Percentiles rank a stretch among this genome's conserved stretches.
Conservation (phyloP, 2,797 vertebrate genomes). For the Sebastes oblongus region DNA sequence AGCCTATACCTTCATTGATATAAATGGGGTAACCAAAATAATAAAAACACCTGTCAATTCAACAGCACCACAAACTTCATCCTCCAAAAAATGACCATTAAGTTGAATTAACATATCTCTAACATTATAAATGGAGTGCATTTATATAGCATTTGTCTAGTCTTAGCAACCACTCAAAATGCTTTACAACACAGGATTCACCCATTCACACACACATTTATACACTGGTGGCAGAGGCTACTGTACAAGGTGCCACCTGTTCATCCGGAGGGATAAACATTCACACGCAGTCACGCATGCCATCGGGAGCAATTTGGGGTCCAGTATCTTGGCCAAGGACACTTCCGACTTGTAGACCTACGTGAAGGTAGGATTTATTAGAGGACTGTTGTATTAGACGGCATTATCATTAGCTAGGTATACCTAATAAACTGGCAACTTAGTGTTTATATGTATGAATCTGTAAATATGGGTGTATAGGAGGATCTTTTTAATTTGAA, state of each 20-base stretch:
- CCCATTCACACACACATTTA: not conserved
- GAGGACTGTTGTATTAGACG: no score
- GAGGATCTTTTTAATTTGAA: not conserved
- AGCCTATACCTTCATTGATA: not conserved
- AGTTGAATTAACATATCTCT: fast-evolving
- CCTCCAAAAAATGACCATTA: no score
- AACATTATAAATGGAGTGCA: not conserved
- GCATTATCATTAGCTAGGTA: not conserved
- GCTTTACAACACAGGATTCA: not conserved
- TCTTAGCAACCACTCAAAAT: no score
- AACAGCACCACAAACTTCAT: not conserved
- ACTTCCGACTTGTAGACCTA: no score
- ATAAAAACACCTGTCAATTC: not conserved
- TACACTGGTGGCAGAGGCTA: not conserved
- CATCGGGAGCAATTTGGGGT: not conserved
- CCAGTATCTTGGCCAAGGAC: not conserved
- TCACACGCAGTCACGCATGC: no score
- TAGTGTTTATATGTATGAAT: not conserved
- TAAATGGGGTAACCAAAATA: not conserved
- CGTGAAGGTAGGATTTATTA: no score
- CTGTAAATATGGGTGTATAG: not conserved
- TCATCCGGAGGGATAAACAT: no score
- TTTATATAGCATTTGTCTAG: not conserved
- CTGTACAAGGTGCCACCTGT: no score
- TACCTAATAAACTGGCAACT: not conserved